These are phyloP conservation scores for Genyomyrus donnyi DNA, from an alignment of 2,113 vertebrate species.

Conservation along the genomic window DNA sequence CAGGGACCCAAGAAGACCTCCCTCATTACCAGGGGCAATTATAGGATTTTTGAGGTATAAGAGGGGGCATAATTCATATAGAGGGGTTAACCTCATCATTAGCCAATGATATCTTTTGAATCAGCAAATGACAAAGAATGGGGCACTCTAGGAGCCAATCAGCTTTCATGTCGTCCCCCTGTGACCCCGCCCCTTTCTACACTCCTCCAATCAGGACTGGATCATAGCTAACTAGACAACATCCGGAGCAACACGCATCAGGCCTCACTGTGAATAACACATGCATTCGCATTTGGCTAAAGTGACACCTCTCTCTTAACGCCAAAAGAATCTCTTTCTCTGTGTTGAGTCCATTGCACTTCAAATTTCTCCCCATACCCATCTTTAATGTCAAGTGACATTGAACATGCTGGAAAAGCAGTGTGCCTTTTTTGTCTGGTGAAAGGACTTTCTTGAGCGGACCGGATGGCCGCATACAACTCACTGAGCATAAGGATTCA, in stretches of 20 bases:
- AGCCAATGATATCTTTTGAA: neutral
- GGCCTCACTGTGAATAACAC: neutral
- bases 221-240: neutral
- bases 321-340: neutral
- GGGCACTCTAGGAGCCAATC: neutral
- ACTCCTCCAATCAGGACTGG: neutral
- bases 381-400: neutral
- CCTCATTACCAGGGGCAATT: neutral
- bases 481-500: neutral
- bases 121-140: neutral
- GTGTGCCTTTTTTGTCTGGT: neutral
- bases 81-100: neutral
- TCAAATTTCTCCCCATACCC: neutral
- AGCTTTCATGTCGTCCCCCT: neutral
- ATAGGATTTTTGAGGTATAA: neutral
- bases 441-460: neutral
- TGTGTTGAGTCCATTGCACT: neutral
- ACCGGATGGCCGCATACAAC: neutral
- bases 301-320: neutral
- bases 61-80: neutral
- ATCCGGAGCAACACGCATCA: neutral
- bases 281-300: neutral
- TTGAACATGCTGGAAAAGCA: neutral
- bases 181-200: neutral
- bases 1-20: neutral